Evolutionary conservation across 1,140 invertebrate species (phyloP).

Genomic region (Caenorhabditis briggsae): DNA sequence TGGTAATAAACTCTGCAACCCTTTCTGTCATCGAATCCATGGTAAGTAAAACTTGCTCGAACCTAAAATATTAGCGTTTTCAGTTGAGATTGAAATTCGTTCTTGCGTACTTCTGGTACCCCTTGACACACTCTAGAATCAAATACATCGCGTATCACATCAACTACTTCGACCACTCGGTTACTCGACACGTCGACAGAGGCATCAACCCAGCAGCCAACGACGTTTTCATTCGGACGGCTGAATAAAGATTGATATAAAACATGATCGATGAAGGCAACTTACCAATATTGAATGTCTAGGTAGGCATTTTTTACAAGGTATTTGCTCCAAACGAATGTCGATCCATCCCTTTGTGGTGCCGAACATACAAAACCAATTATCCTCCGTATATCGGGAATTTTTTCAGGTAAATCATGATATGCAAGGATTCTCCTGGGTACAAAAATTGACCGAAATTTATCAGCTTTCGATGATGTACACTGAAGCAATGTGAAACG

Average conservation of each 20-base stretch:
- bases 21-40: too few relatives aligned
- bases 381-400: background rate
- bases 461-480: background rate
- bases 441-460: constrained; percentile 6
- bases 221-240: background rate
- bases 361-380: background rate
- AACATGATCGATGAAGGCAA: background rate
- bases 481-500: background rate
- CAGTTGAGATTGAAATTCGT: background rate
- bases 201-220: background rate
- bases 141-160: background rate
- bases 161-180: background rate
- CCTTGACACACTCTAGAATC: background rate
- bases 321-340: background rate
- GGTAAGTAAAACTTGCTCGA: too few relatives aligned
- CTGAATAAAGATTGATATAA: background rate
- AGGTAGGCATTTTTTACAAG: background rate
- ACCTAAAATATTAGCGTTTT: too few relatives aligned
- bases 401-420: background rate
- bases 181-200: background rate
- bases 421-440: background rate
- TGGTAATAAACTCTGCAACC: too few relatives aligned
- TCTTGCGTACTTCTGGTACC: background rate
- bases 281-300: background rate
- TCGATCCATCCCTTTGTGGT: background rate